Conservation (phyloP, 2,797 vertebrate genomes). For the Cirrhinus mrigala region DNA sequence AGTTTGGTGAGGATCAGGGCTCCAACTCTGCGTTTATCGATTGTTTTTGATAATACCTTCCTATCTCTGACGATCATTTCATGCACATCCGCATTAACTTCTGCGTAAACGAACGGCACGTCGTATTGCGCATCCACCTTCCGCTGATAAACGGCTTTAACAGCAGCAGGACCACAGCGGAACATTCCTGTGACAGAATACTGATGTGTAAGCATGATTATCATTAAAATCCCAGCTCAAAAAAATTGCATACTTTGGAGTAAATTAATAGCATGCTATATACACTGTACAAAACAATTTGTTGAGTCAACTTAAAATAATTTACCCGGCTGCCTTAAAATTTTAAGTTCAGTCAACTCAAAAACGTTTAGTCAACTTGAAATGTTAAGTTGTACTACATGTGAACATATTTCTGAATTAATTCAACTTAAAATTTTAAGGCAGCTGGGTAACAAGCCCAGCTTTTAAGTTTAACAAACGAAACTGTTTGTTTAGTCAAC, state of each 20-base stretch:
- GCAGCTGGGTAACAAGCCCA: too few relatives aligned
- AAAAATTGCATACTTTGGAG: background rate
- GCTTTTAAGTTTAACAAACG: too few relatives aligned
- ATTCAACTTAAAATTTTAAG: too few relatives aligned
- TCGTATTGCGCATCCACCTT: conserved; percentile 81
- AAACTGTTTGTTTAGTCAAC: too few relatives aligned
- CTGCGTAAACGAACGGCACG: conserved; percentile 87
- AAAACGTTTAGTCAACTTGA: too few relatives aligned
- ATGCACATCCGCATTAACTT: conserved; percentile 88
- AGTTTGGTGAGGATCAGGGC: conserved; percentile 91
- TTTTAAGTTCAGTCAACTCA: too few relatives aligned
- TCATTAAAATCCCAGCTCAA: too few relatives aligned
- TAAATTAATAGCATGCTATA: background rate
- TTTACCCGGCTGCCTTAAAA: too few relatives aligned
- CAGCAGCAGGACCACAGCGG: conserved; percentile 89
- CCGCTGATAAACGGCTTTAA: conserved; percentile 83
- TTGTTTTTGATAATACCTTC: conserved; percentile 73
- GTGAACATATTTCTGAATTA: too few relatives aligned
- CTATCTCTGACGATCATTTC: conserved; percentile 74
- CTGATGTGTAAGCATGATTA: background rate
- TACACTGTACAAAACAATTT: too few relatives aligned
- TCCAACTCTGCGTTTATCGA: conserved; percentile 81
- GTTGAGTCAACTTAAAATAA: too few relatives aligned
- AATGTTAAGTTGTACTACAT: too few relatives aligned
- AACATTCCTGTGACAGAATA: conserved; percentile 78